A percentile compares a stretch with the other conserved stretches of the same genome.
Evolutionary conservation across 2,113 vertebrate species (phyloP).

Genomic region (Platichthys flesus): DNA sequence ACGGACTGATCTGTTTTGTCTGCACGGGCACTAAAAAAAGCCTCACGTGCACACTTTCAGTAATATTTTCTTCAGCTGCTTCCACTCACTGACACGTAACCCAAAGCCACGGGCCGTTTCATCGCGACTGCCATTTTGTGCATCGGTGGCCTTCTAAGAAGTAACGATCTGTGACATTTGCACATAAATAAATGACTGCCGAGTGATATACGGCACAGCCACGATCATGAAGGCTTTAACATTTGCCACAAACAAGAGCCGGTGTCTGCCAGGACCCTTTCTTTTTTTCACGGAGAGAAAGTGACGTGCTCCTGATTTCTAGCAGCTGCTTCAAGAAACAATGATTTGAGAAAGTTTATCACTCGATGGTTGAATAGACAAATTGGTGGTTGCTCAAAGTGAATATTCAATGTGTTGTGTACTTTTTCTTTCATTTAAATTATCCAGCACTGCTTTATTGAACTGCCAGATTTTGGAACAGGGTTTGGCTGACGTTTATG

Average conservation of each 20-base stretch:
- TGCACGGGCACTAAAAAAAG: constrained; percentile 33
- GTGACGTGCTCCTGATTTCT: constrained; percentile 13
- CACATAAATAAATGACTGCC: constrained; percentile 44
- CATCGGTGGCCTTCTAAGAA: constrained; percentile 32
- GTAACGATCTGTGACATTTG: constrained; percentile 52
- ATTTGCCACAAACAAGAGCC: constrained; percentile 18
- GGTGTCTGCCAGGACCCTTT: constrained; percentile 18
- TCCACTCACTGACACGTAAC: constrained; percentile 49
- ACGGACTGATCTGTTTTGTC: constrained; percentile 62
- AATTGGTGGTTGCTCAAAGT: neutral
- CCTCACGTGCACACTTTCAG: constrained; percentile 33
- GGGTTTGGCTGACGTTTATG: too few relatives aligned
- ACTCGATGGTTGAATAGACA: neutral
- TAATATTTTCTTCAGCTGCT: constrained; percentile 66
- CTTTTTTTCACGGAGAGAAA: constrained; percentile 17
- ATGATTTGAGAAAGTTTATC: neutral
- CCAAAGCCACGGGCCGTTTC: constrained; percentile 41
- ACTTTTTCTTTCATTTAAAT: neutral
- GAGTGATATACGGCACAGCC: constrained; percentile 20
- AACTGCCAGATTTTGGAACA: neutral
- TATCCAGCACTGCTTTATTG: neutral
- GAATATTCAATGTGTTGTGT: neutral
- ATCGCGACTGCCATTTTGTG: constrained; percentile 52
- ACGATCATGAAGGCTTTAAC: constrained; percentile 13
- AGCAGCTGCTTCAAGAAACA: neutral